A percentile compares a stretch with the other conserved stretches of the same genome.
Conservation (phyloP, 2,113 vertebrate genomes). For the Atrichornis clamosus region DNA sequence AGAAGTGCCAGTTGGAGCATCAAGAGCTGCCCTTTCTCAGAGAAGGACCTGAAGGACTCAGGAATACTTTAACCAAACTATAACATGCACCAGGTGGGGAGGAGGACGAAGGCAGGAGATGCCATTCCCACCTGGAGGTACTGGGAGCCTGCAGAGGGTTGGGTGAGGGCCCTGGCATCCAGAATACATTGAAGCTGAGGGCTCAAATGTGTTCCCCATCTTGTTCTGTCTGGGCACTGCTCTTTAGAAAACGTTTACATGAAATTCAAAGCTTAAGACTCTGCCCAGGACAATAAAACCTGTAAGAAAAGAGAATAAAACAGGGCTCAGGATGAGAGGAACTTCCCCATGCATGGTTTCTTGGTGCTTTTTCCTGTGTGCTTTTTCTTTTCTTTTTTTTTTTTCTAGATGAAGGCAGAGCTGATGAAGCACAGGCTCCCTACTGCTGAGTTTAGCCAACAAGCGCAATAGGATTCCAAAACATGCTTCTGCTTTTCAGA, state of each 20-base stretch:
- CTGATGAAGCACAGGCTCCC: neutral
- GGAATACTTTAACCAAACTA: neutral
- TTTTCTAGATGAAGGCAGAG: neutral
- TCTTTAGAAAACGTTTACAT: neutral
- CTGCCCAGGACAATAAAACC: neutral
- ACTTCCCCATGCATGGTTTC: neutral
- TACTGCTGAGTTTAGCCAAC: neutral
- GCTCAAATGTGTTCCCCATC: neutral
- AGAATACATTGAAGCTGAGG: neutral
- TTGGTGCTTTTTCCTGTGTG: neutral
- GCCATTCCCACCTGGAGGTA: neutral
- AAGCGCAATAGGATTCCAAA: neutral
- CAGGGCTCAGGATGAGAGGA: neutral
- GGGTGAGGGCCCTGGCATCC: neutral
- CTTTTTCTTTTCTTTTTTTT: neutral
- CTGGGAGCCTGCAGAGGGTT: neutral
- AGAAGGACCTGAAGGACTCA: neutral
- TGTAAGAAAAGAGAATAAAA: neutral
- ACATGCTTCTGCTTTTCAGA: slow-evolving; percentile 5
- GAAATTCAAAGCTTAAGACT: neutral
- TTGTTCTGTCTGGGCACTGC: neutral
- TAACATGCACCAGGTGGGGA: neutral
- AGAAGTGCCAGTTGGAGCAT: neutral
- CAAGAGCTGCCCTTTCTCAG: neutral
- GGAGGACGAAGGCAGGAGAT: neutral